Percentiles rank a stretch among this genome's conserved stretches.
phyloP scores from a whole-genome alignment of 2,797 vertebrate genomes.

The Epinephelus malabaricus region DNA sequence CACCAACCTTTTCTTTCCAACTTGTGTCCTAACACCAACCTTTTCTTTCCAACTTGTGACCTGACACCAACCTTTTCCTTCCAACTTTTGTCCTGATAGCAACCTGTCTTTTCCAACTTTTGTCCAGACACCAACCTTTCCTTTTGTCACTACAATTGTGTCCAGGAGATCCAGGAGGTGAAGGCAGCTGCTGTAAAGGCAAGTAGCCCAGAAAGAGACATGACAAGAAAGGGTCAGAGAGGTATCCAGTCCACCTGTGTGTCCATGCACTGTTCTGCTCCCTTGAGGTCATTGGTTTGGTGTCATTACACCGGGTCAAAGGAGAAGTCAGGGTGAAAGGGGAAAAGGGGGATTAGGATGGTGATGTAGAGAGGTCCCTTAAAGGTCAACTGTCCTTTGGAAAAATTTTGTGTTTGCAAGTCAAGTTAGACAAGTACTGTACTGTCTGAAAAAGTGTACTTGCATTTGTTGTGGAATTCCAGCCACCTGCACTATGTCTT shows the following conservation, averaged over 20 bases:
- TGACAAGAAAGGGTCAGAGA: background rate
- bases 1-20: too few relatives aligned
- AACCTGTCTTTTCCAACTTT: constrained; percentile 5
- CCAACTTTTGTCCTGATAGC: background rate
- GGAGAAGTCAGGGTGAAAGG: background rate
- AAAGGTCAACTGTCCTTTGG: constrained; percentile 47
- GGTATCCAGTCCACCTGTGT: constrained; percentile 4
- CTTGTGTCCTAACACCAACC: accelerated
- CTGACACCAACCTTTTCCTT: background rate
- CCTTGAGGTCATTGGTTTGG: constrained; percentile 4
- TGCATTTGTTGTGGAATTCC: background rate
- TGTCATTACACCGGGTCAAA: constrained; percentile 14
- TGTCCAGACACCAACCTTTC: constrained; percentile 18
- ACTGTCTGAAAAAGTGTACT: background rate
- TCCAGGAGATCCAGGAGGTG: constrained; percentile 29
- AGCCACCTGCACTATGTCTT: background rate
- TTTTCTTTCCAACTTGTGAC: too few relatives aligned
- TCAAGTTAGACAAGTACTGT: background rate
- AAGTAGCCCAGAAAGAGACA: constrained; percentile 7
- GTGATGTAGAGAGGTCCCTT: constrained; percentile 18
- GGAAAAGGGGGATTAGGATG: background rate
- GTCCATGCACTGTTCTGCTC: constrained; percentile 10
- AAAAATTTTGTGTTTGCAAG: background rate
- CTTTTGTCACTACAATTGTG: constrained; percentile 26
- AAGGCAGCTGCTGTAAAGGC: constrained; percentile 13